A percentile compares a stretch with the other conserved stretches of the same genome.
Conservation (phyloP, 2,888 invertebrate species). For the Xestoiulus laeticollis region DNA sequence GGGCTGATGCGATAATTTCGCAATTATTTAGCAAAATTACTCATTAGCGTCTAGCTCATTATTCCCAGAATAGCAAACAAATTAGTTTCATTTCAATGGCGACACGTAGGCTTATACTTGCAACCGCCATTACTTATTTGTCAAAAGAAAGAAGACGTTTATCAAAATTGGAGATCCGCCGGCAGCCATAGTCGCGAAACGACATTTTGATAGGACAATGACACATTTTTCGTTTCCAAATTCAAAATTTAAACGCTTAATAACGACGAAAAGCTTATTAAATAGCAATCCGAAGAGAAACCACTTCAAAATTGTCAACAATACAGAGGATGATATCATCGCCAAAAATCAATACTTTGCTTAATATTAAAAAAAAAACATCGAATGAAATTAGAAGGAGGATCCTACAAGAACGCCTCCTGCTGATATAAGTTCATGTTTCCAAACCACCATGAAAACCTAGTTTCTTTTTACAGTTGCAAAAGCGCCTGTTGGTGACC, state of each 20-base stretch:
- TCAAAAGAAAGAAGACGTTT: slow-evolving; percentile 9
- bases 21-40: slow-evolving; percentile 28
- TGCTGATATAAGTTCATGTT: neutral
- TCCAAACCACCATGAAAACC: neutral
- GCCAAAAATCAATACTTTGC: neutral
- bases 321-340: neutral
- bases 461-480: neutral
- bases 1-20: neutral
- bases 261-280: slow-evolving; percentile 8
- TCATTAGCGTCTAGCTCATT: slow-evolving; percentile 34
- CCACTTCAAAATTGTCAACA: slow-evolving; percentile 18
- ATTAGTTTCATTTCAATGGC: slow-evolving; percentile 29
- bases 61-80: slow-evolving; percentile 37
- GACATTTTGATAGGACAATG: slow-evolving; percentile 34
- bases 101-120: neutral
- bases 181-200: neutral
- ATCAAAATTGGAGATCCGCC: neutral
- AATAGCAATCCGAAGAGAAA: slow-evolving; percentile 17
- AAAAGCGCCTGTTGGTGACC: neutral
- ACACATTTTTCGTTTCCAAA: neutral
- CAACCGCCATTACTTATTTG: neutral
- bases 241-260: slow-evolving; percentile 37
- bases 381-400: neutral
- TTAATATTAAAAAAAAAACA: neutral
- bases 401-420: neutral